Evolutionary conservation across 2,113 vertebrate genomes (phyloP).

Genomic region (Ceuthmochares aereus): DNA sequence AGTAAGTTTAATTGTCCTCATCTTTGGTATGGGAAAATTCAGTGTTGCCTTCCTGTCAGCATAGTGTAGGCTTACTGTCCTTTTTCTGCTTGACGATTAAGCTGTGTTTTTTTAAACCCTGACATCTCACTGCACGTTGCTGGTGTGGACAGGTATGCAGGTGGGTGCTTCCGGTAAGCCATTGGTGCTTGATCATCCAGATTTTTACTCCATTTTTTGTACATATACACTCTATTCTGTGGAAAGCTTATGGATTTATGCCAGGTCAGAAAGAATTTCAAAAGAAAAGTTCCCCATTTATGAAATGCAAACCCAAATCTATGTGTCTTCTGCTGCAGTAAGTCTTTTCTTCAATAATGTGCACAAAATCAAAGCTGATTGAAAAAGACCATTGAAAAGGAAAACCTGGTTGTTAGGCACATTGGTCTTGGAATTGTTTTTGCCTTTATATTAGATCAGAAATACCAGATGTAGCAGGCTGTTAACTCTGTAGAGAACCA

Average conservation of each 20-base stretch:
- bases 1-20: rapidly evolving
- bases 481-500: background rate
- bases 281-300: background rate
- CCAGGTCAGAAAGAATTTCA: background rate
- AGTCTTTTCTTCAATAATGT: background rate
- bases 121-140: background rate
- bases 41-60: background rate
- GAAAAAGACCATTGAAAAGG: background rate
- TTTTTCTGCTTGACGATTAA: background rate
- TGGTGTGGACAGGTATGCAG: background rate
- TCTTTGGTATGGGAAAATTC: background rate
- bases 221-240: rapidly evolving
- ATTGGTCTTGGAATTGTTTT: background rate
- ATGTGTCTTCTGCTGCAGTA: background rate
- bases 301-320: background rate
- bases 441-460: background rate
- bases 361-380: background rate
- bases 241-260: background rate
- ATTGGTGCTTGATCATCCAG: background rate
- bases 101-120: background rate
- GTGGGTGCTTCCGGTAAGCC: background rate
- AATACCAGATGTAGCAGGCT: background rate
- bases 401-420: background rate
- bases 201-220: background rate
- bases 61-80: background rate